phyloP scores from a whole-genome alignment of 2,797 vertebrate genomes.

The Neostethus bicornis region DNA sequence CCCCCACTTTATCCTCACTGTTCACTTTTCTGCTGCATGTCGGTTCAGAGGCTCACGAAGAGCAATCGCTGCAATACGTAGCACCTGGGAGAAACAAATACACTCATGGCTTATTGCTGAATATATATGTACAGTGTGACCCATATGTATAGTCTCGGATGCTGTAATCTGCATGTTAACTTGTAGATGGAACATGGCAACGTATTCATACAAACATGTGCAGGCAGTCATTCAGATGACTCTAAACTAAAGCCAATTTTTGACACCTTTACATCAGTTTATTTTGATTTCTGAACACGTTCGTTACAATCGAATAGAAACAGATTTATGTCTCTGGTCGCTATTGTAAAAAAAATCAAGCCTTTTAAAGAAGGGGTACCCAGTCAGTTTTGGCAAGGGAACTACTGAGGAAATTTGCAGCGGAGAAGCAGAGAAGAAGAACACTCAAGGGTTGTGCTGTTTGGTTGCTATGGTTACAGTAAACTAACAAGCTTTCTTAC shows the following conservation, averaged over 20 bases:
- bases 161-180: conserved; percentile 79
- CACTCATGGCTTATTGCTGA: conserved; percentile 60
- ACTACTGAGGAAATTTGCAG: too few relatives aligned
- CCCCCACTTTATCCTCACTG: conserved; percentile 31
- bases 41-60: conserved; percentile 29
- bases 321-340: conserved; percentile 20
- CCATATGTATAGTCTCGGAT: conserved; percentile 68
- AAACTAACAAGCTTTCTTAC: too few relatives aligned
- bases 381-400: too few relatives aligned
- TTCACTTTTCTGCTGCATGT: conserved; percentile 47
- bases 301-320: conserved; percentile 30
- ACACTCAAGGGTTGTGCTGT: too few relatives aligned
- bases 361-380: too few relatives aligned
- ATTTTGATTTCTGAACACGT: conserved; percentile 41
- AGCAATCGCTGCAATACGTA: conserved; percentile 28
- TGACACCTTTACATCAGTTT: conserved; percentile 34
- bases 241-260: conserved; percentile 44
- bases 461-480: too few relatives aligned
- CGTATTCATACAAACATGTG: conserved; percentile 51
- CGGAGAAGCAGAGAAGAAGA: conserved; percentile 33
- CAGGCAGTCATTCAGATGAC: conserved; percentile 49
- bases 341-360: conserved; percentile 33
- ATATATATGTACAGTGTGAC: conserved; percentile 79
- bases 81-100: conserved; percentile 39
- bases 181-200: conserved; percentile 68